Percentiles rank a stretch among this genome's conserved stretches.
Conservation (phyloP, 2,888 invertebrate genomes). For the Allygus modestus region DNA sequence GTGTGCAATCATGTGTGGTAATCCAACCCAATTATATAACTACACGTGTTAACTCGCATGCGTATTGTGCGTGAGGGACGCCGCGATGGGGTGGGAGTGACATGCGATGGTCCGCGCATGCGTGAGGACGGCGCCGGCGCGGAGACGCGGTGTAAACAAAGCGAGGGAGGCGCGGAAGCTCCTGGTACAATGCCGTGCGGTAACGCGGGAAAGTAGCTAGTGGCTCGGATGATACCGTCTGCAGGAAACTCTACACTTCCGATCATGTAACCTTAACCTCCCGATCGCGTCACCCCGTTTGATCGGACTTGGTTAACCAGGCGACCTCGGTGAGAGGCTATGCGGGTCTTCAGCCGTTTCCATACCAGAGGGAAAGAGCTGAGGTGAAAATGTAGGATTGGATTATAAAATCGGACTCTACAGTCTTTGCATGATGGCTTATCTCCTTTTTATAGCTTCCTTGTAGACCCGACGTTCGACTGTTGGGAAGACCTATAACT, state of each 20-base stretch:
- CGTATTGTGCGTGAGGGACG: background rate
- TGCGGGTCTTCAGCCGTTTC: background rate
- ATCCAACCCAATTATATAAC: background rate
- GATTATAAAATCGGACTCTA: no score
- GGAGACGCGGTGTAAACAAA: slow-evolving; percentile 11
- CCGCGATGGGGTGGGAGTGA: background rate
- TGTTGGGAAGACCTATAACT: no score
- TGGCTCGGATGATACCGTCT: background rate
- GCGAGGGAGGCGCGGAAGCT: slow-evolving; percentile 12
- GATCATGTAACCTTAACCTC: background rate
- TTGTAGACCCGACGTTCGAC: no score
- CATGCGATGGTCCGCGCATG: background rate
- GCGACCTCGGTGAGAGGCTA: background rate
- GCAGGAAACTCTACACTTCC: background rate
- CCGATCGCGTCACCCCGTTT: background rate
- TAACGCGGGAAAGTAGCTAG: background rate
- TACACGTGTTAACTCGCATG: slow-evolving; percentile 8
- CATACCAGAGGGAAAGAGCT: no score
- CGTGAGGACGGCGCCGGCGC: background rate
- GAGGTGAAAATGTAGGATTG: no score
- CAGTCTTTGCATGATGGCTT: no score
- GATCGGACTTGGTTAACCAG: background rate
- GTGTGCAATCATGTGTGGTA: background rate
- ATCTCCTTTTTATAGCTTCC: no score
- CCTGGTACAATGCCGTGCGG: background rate